Evolutionary conservation across 1,140 invertebrate species (phyloP).

Genomic region (Pygmarrhopalites habei): DNA sequence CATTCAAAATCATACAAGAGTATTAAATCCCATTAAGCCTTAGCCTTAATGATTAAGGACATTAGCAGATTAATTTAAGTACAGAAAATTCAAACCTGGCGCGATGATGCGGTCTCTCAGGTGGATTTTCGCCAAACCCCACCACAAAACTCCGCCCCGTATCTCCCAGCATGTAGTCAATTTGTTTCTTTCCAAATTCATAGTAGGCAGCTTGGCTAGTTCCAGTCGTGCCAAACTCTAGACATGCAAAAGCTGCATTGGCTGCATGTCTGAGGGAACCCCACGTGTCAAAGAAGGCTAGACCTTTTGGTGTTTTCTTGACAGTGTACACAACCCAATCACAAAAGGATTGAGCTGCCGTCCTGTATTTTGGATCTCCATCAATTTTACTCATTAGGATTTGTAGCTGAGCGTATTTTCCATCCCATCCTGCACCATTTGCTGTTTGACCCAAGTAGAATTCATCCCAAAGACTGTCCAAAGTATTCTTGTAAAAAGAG

Average conservation of each 20-base stretch:
- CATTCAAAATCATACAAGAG: too few relatives aligned
- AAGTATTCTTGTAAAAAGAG: conserved; percentile 47
- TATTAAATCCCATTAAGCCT: too few relatives aligned
- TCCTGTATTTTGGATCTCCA: conserved; percentile 15
- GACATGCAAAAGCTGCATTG: conserved; percentile 42
- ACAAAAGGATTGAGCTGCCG: conserved; percentile 29
- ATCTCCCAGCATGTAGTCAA: conserved; percentile 46
- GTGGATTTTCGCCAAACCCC: conserved; percentile 46
- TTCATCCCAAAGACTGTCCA: conserved; percentile 48
- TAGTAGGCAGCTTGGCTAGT: conserved; percentile 34
- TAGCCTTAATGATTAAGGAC: background rate
- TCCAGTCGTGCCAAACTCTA: background rate
- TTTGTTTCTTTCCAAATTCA: conserved; percentile 45
- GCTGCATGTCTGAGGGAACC: conserved; percentile 52
- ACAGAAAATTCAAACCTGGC: background rate
- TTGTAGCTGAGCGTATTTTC: conserved; percentile 54
- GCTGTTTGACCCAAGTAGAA: conserved; percentile 48
- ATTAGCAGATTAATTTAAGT: background rate
- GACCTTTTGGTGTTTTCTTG: conserved; percentile 50
- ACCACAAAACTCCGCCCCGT: conserved; percentile 47
- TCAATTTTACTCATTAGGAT: conserved; percentile 42
- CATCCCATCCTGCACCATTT: conserved; percentile 54
- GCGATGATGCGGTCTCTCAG: conserved; percentile 29
- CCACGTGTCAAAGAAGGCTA: conserved; percentile 52
- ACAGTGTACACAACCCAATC: conserved; percentile 31